Percentiles rank a stretch among this genome's conserved stretches.
phyloP scores from a whole-genome alignment of 2,113 vertebrate species.

The Strix aluco region DNA sequence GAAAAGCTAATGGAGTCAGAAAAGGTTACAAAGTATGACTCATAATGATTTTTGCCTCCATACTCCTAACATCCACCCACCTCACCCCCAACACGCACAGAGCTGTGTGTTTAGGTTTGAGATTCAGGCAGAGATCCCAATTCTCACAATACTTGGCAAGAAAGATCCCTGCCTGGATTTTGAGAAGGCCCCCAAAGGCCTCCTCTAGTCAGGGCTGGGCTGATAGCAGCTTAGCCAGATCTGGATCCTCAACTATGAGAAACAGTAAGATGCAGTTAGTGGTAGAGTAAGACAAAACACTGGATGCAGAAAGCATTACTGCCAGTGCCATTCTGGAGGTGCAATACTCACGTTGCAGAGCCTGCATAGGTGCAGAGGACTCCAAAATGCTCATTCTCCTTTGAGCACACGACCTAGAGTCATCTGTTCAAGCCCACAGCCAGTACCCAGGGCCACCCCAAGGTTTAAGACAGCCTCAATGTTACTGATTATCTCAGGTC shows the following conservation, averaged over 20 bases:
- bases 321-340: neutral
- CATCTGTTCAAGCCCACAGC: neutral
- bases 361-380: neutral
- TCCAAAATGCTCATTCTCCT: neutral
- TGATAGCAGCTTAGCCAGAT: neutral
- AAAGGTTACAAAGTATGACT: neutral
- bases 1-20: neutral
- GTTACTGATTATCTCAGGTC: no score
- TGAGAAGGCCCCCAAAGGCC: neutral
- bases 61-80: neutral
- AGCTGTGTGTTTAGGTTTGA: neutral
- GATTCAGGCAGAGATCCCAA: neutral
- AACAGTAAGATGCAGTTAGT: neutral
- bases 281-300: neutral
- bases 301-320: neutral
- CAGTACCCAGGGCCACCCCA: neutral
- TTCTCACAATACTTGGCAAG: neutral
- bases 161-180: neutral
- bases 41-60: neutral
- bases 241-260: neutral
- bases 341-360: neutral
- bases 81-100: no score
- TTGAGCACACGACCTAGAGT: neutral
- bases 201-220: neutral
- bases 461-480: neutral